Evolutionary conservation across 2,797 vertebrate species (phyloP), one percentile per base, ranked within the genome.

Genomic region (Allobates femoralis): DNA sequence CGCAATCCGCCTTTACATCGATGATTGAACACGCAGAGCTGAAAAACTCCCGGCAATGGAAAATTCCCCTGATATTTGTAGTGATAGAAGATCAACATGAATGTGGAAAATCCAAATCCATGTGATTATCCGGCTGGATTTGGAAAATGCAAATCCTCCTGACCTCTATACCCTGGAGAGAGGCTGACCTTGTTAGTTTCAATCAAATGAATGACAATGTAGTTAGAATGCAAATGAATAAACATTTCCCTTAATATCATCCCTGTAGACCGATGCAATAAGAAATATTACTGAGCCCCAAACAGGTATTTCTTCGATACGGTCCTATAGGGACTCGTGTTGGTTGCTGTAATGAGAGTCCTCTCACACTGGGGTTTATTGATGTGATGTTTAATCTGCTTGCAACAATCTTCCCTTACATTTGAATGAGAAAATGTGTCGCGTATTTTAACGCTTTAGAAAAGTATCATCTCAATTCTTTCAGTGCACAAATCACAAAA

Each of bases 121-220:
- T 81, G 56, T 62, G 85, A 86, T 86, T 81, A 86, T 86, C 78
- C n/a, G 78, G 3, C 56, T 64, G 78, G 78, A 74, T 80, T 81
- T 81, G 85, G 55, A 75, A 81, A 81, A 86, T 23, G 26, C 58
- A 86, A 86, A 81, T 86, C 85, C 84, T 30, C 60, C 79, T 85
- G 84, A 85, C 84, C 78, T 85, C 78, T 62, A 64, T 80, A 30
- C 10, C 56, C 26, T 66, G 34, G 56, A 75, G 78, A 64, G 55
- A 34, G 10, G 37, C 23, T 73, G 66, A 73, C 84, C 84, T 74
- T 73, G 66, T 67, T 60, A 75, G 71, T 21, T 76, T 84, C 30
- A 91, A 88, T 90, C 89, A 90, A 91, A 90, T 89, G 46, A 67
- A 12, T 92, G 91, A 64, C 73, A 91, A 90, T 90, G 90, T 90